Evolutionary conservation across 2,797 vertebrate genomes (phyloP), one percentile per base, ranked within the genome.

Genomic region (Arctocebus calabarensis): DNA sequence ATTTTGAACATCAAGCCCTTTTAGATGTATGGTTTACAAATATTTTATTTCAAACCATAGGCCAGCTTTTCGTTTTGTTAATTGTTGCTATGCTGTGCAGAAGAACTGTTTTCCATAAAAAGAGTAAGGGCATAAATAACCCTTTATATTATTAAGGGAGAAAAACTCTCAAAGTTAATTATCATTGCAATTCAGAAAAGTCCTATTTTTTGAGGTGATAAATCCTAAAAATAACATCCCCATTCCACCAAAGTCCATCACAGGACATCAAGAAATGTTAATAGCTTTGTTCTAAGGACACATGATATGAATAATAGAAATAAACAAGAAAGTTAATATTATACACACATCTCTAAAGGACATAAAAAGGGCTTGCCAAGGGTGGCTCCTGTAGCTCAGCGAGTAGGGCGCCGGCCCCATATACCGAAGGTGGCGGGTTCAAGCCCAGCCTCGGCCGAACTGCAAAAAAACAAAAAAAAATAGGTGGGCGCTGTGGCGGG

Each of bases 221-320:
- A 94, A 89, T 93, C 23, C 88, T 90, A 93, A 97, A 94, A 96
- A 94, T 90, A 94, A 95, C 84, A 91, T 90, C 34, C 52, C 75
- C 75, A 77, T 89, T 96, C 45, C 61, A 96, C 43, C 40, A 66
- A 43, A 59, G 19, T 34, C 68, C 25, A 94, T 90, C 74, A 90
- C 5, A 12, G 62, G 64, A 89, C 64, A 96, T 94, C 75, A 90
- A 89, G 57, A 96, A 92, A 74, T 95, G 66, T 75, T 79, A 94
- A 90, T 74, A 64, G 85, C 40, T 92, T 97, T 95, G 74, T 97
- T 94, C 52, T 97, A 95, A 94, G 90, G 94, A 94, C 96, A 97
- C 88, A 88, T 94, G 94, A 48, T 97, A 64, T 89, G 79, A 94
- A 92, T 96, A 96, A 95, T 93, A 87, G 71, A 91, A 84, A 92